These are phyloP conservation scores for Aethina tumida DNA, from an alignment of 1,140 invertebrate species.

Conservation along the genomic window DNA sequence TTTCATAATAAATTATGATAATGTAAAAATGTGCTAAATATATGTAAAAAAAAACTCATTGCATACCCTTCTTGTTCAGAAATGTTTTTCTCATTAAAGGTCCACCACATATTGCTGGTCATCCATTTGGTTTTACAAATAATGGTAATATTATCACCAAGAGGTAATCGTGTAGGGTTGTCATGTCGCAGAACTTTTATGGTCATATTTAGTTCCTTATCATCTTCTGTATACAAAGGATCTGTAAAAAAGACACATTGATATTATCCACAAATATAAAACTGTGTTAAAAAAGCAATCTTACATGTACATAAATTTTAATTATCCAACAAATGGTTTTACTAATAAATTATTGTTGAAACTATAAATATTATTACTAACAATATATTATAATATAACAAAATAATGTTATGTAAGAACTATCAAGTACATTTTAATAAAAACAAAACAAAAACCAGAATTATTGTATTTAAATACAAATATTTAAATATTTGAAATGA, in stretches of 20 bases:
- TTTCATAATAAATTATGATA: no score
- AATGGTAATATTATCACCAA: constrained; percentile 38
- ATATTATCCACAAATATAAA: neutral
- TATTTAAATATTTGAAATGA: no score
- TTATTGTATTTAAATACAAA: no score
- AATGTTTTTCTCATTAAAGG: constrained; percentile 37
- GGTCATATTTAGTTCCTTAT: constrained; percentile 21
- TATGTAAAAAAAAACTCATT: no score
- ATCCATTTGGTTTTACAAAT: constrained; percentile 36
- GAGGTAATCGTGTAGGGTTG: constrained; percentile 24
- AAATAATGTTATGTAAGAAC: neutral
- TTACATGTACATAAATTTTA: no score
- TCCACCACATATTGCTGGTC: constrained; percentile 35
- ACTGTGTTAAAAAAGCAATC: no score
- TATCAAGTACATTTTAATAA: no score
- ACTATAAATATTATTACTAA: no score
- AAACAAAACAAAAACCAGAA: no score
- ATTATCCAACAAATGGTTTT: neutral
- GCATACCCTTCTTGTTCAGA: constrained; percentile 35
- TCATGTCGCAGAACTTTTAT: constrained; percentile 29
- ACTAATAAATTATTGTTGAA: constrained; percentile 1
- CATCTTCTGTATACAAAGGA: constrained; percentile 21
- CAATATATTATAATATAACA: neutral
- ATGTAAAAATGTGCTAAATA: no score
- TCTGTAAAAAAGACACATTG: constrained; percentile 11